Base-by-base conservation (phyloP, 2,113 vertebrate species). In the Prionailurus bengalensis region DNA sequence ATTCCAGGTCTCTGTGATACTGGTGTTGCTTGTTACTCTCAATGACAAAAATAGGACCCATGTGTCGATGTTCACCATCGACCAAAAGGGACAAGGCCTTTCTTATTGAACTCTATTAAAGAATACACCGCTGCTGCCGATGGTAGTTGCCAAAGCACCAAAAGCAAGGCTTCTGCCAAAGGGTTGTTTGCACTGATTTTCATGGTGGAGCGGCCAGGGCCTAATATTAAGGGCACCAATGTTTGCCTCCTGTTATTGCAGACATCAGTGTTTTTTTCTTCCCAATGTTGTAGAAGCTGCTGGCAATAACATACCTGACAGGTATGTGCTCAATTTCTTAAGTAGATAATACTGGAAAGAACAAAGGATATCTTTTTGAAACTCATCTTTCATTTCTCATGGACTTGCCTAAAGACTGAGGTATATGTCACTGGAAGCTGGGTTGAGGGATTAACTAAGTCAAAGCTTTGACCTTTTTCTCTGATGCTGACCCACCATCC, bases 401-500 rank as follows among this genome's bases (percentile, higher is more conserved):
- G 1, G 78, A 95, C 80, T 92, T 76, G 15, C 55, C 58, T 90
- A 51, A 36, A 45, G 33, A 91, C 31, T 80, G 8, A 45, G 10
- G 19, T 51, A 8, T 48, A 31, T 58, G 17, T 65, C 7, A 13
- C 19, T 71, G 36, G 36, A 19, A 93, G n/a, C 9, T 74, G 36
- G 58, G 11, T 36, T 58, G 39, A 95, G 10, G 36, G 27, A 66
- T 63, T 78, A 96, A 92, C 71, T 74, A 73, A 94, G 53, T 19
- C 42, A 95, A 29, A 78, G 25, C n/a, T 66, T 3, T 1, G 16
- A 65, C 36, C 58, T 92, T 94, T 87, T 70, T 42, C 65, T 83
- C 42, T 94, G 73, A 96, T 81, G 23, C 15, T 78, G 95, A 96
- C 80, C 88, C 31, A 70, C 36, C 25, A 48, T 94, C 45, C 94